phyloP scores from a whole-genome alignment of 2,113 vertebrate genomes.

The Anas platyrhynchos region DNA sequence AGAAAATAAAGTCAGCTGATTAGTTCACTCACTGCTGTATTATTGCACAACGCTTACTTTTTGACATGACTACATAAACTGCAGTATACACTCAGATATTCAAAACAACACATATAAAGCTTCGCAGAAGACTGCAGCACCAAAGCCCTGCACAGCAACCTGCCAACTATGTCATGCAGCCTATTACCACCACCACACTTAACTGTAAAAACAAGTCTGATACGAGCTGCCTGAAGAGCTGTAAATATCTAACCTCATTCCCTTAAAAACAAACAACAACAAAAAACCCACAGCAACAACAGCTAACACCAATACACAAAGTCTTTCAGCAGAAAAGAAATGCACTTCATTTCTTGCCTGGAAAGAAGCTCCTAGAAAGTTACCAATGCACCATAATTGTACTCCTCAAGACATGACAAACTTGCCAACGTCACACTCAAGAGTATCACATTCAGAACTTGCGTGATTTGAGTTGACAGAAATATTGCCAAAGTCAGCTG shows the following conservation, averaged over 20 bases:
- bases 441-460: not conserved
- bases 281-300: not conserved
- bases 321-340: fast-evolving
- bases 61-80: not conserved
- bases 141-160: not conserved
- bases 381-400: not conserved
- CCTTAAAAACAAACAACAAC: not conserved
- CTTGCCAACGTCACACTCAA: not conserved
- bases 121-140: not conserved
- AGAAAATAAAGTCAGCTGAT: not conserved
- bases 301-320: not conserved
- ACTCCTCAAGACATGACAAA: not conserved
- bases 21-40: not conserved
- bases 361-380: conserved; percentile 30
- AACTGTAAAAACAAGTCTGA: not conserved
- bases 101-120: not conserved
- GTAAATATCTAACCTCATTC: not conserved
- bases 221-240: not conserved
- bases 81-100: not conserved
- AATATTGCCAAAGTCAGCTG: conserved; percentile 19
- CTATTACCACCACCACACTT: not conserved
- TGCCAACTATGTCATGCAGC: not conserved
- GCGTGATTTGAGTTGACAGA: not conserved
- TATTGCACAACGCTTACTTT: not conserved
- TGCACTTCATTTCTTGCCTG: not conserved